Evolutionary conservation across 2,797 vertebrate genomes (phyloP).

Genomic region (Phrynocephalus forsythii): DNA sequence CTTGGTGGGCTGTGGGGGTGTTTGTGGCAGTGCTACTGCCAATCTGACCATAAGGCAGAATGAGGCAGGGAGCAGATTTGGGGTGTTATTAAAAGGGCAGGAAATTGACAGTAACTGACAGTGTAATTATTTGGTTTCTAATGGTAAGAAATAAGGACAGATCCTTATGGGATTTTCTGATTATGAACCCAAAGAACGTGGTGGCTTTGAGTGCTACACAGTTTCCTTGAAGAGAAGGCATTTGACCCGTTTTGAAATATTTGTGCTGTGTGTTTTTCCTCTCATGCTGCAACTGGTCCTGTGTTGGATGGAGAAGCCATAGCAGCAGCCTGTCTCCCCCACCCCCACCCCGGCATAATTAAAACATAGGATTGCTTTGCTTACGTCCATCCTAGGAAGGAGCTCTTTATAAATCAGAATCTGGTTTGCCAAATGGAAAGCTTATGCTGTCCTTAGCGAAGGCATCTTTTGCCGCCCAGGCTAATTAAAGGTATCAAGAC

Average conservation of each 20-base stretch:
- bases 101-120: background rate
- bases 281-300: background rate
- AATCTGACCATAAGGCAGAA: background rate
- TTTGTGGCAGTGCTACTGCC: background rate
- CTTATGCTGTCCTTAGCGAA: background rate
- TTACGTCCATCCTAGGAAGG: background rate
- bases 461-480: background rate
- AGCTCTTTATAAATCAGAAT: background rate
- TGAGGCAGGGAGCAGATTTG: background rate
- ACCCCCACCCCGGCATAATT: background rate
- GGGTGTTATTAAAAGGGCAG: background rate
- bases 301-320: background rate
- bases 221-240: background rate
- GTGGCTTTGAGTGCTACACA: background rate
- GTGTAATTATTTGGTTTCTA: background rate
- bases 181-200: background rate
- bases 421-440: background rate
- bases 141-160: background rate
- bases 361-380: background rate
- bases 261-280: background rate
- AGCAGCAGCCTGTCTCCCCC: background rate
- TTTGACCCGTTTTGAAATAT: background rate
- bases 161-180: background rate
- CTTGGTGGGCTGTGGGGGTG: background rate
- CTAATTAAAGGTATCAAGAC: background rate